A percentile compares a stretch with the other conserved stretches of the same genome.
These are phyloP conservation scores for Helicoverpa armigera DNA, from an alignment of 1,140 invertebrate genomes.

Conservation along the genomic window DNA sequence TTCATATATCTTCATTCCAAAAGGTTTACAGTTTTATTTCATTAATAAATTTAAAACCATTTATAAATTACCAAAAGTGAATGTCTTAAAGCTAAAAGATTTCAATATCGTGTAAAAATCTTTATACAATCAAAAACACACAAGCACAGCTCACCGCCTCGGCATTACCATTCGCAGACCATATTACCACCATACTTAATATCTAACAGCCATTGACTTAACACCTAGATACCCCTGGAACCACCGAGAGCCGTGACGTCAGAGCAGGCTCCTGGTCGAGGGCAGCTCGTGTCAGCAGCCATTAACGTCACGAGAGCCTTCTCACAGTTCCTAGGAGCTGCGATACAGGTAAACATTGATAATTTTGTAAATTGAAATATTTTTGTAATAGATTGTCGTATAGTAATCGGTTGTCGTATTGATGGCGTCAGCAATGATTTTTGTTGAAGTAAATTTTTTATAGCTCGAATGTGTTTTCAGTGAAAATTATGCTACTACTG, in stretches of 20 bases:
- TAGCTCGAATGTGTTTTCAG: not conserved
- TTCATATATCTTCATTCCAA: too few relatives aligned
- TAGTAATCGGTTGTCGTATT: not conserved
- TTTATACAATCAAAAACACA: constrained; percentile 22
- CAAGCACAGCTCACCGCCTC: constrained; percentile 47
- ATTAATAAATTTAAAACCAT: too few relatives aligned
- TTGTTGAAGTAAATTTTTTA: too few relatives aligned
- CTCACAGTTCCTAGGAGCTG: constrained; percentile 91
- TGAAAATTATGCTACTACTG: not conserved
- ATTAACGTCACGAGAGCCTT: constrained; percentile 91
- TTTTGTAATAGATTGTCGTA: not conserved
- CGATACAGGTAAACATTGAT: constrained; percentile 88
- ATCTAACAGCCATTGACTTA: constrained; percentile 40
- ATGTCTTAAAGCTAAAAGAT: too few relatives aligned
- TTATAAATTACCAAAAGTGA: too few relatives aligned
- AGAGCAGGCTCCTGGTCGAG: constrained; percentile 84
- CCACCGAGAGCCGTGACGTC: constrained; percentile 79
- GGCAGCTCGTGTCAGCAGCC: constrained; percentile 89
- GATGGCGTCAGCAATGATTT: not conserved
- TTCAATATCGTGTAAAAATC: too few relatives aligned
- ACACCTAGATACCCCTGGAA: constrained; percentile 82
- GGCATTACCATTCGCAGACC: constrained; percentile 33
- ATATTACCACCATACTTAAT: constrained; percentile 1
- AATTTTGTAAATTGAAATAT: not conserved
- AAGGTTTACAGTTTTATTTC: too few relatives aligned